phyloP scores from a whole-genome alignment of 2,113 vertebrate species.

The Gymnarchus niloticus region DNA sequence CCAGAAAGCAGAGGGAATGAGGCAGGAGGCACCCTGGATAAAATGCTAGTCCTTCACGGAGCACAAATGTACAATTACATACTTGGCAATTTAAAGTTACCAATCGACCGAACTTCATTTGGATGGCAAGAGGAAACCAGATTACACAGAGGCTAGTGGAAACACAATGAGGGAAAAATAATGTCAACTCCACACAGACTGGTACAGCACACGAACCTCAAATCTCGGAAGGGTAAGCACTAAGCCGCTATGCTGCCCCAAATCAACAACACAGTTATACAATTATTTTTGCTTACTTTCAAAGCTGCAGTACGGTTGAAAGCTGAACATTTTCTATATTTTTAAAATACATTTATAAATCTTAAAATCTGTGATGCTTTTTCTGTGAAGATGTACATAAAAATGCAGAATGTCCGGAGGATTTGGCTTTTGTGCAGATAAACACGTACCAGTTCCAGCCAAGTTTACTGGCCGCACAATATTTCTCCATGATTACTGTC shows the following conservation, averaged over 20 bases:
- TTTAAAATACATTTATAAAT: background rate
- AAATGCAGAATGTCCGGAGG: background rate
- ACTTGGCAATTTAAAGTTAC: background rate
- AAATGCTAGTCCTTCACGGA: background rate
- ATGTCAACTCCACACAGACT: background rate
- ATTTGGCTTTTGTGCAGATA: background rate
- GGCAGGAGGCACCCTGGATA: background rate
- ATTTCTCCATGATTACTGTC: constrained; percentile 78
- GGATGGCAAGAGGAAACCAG: background rate
- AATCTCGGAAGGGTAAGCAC: too few relatives aligned
- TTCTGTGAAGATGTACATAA: background rate
- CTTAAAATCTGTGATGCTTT: background rate
- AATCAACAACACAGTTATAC: background rate
- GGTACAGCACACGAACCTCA: too few relatives aligned
- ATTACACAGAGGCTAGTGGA: background rate
- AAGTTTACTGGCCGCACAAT: constrained; percentile 68
- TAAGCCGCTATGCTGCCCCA: too few relatives aligned
- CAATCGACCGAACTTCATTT: background rate
- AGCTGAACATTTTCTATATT: background rate
- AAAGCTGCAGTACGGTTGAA: background rate
- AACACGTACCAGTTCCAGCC: constrained; percentile 72
- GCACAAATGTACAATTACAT: background rate
- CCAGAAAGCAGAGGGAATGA: background rate
- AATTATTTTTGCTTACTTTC: background rate
- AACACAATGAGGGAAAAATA: background rate